Base-by-base conservation (phyloP, 1,140 invertebrate species). In the Doryteuthis pealeii region DNA sequence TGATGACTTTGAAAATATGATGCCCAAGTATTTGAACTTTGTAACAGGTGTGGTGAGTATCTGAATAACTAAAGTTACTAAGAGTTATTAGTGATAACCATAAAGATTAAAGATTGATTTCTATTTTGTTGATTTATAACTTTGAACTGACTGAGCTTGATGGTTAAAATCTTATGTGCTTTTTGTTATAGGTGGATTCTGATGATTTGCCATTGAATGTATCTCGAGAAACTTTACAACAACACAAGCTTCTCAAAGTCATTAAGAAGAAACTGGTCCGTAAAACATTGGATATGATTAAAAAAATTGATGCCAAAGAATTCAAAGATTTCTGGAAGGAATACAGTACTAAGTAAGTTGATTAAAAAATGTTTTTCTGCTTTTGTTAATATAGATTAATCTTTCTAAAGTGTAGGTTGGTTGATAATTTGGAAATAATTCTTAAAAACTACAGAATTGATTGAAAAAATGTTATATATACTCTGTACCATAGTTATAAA, bases 181-280 rank as follows among this genome's bases (percentile, higher is more conserved):
- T 6, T 62, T 71, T 49, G 73, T 73, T 78, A 31, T 70, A 85
- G 85, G 84, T 99, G 33, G 98, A 99, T 88, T 98, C 96, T n/a
- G 98, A 99, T 89, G 98, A 99, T 90, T 89, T 99, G 73, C 98
- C 98, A 5, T 89, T 99, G 71, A 99, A 99, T 88, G 98, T 99
- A 22, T 98, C 96, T 0, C 92, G 98, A 80, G 98, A 99, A 90
- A 99, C 95, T 45, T 90, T 99, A 0, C 91, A 93, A 82, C 98
- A 99, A 87, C 96, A 98, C 89, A 99, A 99, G 88, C 91, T 99
- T 0, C 94, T 99, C 75, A 99, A 99, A 89, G 95, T 94, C 58
- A 99, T 99, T 83, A 98, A 98, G 89, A 99, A 99, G 90, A 99
- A 99, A 86, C 89, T 99, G 33, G 93, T 99, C 2, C 91, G 98